Percentiles rank a stretch among this genome's conserved stretches.
Conservation (phyloP, 1,140 invertebrate genomes). For the Zeugodacus cucurbitae region DNA sequence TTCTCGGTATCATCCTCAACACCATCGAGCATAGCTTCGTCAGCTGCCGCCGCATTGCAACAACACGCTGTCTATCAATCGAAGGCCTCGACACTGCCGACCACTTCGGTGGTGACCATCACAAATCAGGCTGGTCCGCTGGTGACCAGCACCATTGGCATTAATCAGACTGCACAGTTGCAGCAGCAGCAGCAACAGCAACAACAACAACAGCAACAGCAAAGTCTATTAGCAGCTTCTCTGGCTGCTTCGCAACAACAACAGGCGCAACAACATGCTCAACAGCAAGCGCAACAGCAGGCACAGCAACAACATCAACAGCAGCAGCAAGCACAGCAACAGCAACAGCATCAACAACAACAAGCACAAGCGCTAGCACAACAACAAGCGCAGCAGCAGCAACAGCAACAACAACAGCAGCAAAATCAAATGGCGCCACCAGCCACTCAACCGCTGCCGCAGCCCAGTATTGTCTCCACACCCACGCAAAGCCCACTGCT, state of each 20-base stretch:
- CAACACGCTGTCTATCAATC: conserved; percentile 44
- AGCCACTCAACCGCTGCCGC: conserved; percentile 42
- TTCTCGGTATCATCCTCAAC: conserved; percentile 67
- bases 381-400: conserved; percentile 43
- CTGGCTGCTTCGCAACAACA: conserved; percentile 51
- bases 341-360: conserved; percentile 38
- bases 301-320: background rate
- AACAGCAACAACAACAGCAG: conserved; percentile 49
- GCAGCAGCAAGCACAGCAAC: conserved; percentile 55
- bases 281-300: conserved; percentile 43
- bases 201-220: conserved; percentile 52
- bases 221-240: conserved; percentile 48
- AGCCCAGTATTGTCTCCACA: conserved; percentile 46
- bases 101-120: conserved; percentile 58
- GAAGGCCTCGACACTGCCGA: conserved; percentile 47
- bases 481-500: conserved; percentile 61
- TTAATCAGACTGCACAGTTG: conserved; percentile 41
- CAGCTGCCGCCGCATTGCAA: conserved; percentile 47
- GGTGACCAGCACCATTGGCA: conserved; percentile 50
- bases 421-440: conserved; percentile 55
- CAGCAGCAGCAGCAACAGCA: conserved; percentile 51
- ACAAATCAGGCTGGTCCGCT: conserved; percentile 58
- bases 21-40: conserved; percentile 62
- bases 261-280: conserved; percentile 50
- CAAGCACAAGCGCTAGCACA: conserved; percentile 49